Evolutionary conservation across 2,113 vertebrate species (phyloP), one percentile per base, ranked within the genome.

Genomic region (Eretmochelys imbricata): DNA sequence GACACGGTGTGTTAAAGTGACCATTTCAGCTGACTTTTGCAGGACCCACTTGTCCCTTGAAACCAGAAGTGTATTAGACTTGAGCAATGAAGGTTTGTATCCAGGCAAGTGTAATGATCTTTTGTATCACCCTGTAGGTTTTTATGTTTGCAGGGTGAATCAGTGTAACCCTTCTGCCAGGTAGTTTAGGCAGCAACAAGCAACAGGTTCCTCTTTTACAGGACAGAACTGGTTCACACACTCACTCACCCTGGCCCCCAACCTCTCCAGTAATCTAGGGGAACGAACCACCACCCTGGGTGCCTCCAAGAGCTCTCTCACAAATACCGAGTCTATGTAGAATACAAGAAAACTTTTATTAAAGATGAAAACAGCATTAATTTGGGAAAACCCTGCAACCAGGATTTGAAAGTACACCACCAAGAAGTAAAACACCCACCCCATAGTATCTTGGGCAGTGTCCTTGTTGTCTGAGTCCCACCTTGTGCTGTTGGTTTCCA

Each of bases 81-180:
- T 31, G 13, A 31, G 53, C 42, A 42, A 10, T 12, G 38, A 42
- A 42, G 5, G 38, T 46, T 46, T 24, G n/a, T 19, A 38, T 72
- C n/a, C n/a, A 8, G 10, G 7, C 48, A n/a, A 27, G 16, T 16
- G 54, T 42, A 20, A 1, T 1, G 25, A 62, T 62, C 27, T 8
- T 29, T 22, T 29, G 0, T 11, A 48, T 8, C 13, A 35, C 9
- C n/a, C 16, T 20, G 17, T 9, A 1, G 5, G 1, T 4, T 1
- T 65, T 27, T 1, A 22, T 1, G 6, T 38, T 54, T 16, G 5
- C 3, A 9, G 19, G 53, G 17, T 0, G 53, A 1, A 8, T 31
- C 4, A 13, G 35, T 9, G 65, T 38, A 38, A 38, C 8, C n/a
- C 17, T n/a, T 22, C 65, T 72, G 65, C n/a, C 35, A 22, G n/a